A percentile compares a stretch with the other conserved stretches of the same genome.
These are phyloP conservation scores for Astyanax mexicanus DNA, from an alignment of 2,797 vertebrate species.

Conservation along the genomic window DNA sequence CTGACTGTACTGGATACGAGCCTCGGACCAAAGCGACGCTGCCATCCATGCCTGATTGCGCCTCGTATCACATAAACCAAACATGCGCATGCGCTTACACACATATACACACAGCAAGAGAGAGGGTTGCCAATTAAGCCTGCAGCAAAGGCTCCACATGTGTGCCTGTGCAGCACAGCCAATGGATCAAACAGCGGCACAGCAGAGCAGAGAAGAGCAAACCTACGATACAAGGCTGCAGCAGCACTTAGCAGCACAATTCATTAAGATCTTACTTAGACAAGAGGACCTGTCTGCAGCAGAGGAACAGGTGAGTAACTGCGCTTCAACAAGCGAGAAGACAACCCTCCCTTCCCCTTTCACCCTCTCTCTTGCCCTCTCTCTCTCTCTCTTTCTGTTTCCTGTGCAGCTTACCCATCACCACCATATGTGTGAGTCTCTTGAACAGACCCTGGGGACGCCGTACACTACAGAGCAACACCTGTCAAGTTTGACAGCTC, in stretches of 20 bases:
- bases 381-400: conserved; percentile 3
- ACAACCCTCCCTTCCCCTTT: not conserved
- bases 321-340: conserved; percentile 30
- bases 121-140: conserved; percentile 31
- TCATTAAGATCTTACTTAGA: conserved; percentile 24
- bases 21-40: not conserved
- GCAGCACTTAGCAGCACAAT: conserved; percentile 1
- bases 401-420: conserved; percentile 43
- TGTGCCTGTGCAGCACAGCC: conserved; percentile 21
- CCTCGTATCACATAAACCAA: conserved; percentile 12
- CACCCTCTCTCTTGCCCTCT: conserved; percentile 1
- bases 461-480: conserved; percentile 38
- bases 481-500: conserved; percentile 56
- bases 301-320: conserved; percentile 50
- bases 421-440: conserved; percentile 45
- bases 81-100: conserved; percentile 5
- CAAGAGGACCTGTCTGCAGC: conserved; percentile 42
- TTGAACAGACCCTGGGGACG: conserved; percentile 39
- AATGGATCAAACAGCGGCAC: conserved; percentile 24
- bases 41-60: not conserved
- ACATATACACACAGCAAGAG: conserved; percentile 19
- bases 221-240: conserved; percentile 11
- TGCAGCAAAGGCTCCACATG: conserved; percentile 40
- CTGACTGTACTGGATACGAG: not conserved
- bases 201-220: too few species aligned